Base-by-base conservation (phyloP, 2,888 invertebrate genomes). In the Phoenoteleia sp. region DNA sequence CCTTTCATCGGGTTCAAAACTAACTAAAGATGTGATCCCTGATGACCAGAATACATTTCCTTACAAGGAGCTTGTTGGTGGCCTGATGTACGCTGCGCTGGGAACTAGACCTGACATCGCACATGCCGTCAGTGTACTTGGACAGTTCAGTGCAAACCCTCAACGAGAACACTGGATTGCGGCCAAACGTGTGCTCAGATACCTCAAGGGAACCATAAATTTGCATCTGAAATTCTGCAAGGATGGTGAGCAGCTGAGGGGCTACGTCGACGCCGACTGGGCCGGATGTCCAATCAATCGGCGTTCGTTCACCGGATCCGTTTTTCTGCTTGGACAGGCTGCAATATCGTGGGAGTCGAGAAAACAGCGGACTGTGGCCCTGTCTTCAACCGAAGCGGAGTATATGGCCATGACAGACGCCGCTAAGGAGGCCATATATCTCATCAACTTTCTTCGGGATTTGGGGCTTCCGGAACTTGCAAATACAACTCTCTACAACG, bases 41-140 rank as follows among this genome's bases (percentile, higher is more conserved):
- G 11, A 33, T 33, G 5, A 33, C 11, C 11, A 2, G 33, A 9
- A 2, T 33, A 33, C 33, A 11, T 33, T 33, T 33, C 84, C 84
- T 4, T 84, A 76, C 49, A 52, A 52, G 39, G 64, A 66, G 15
- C 72, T 85, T 13, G 49, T 85, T 23, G 85, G 81, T 25, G 54
- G 69, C 0, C 47, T 86, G 17, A 86, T 86, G 86, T 86, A 84
- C 21, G n/a, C 81, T 2, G 81, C 77, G n/a, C 64, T 81, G 15
- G 67, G 74, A 27, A 81, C 84, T 21, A 47, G 64, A n/a, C n/a
- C n/a, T n/a, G n/a, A n/a, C n/a, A n/a, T n/a, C n/a, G n/a, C n/a
- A n/a, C n/a, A n/a, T n/a, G n/a, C 84, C 85, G 83, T 81, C 0
- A 86, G 84, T 29, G 29, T 25, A 17, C 49, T 86, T 15, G 84